A percentile compares a stretch with the other conserved stretches of the same genome.
Conservation (phyloP, 2,888 invertebrate genomes). For the Caradrina kadenii region DNA sequence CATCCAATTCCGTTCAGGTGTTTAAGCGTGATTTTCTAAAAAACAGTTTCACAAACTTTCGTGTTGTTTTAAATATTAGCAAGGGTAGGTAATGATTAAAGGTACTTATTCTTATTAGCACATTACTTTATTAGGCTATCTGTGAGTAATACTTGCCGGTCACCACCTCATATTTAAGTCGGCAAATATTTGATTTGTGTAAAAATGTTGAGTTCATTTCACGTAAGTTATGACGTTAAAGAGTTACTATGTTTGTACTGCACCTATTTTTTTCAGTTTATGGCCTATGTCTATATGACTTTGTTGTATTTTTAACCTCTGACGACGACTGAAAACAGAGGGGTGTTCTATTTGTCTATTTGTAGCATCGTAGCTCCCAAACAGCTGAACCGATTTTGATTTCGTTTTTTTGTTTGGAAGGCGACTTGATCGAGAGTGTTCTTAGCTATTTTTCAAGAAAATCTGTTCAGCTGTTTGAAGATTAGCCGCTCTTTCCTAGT, state of each 20-base stretch:
- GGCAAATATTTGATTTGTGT: background rate
- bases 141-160: background rate
- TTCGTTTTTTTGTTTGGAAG: too few relatives aligned
- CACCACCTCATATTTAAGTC: background rate
- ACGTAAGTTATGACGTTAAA: background rate
- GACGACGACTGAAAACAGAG: too few relatives aligned
- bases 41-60: too few relatives aligned
- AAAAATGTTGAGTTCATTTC: conserved; percentile 1
- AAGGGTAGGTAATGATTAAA: background rate
- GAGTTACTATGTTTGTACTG: conserved; percentile 18
- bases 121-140: background rate
- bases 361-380: background rate
- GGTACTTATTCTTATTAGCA: background rate
- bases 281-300: background rate
- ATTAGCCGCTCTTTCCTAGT: too few relatives aligned
- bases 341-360: too few relatives aligned
- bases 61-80: background rate
- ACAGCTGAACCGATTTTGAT: too few relatives aligned
- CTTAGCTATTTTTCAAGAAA: too few relatives aligned
- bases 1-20: too few relatives aligned
- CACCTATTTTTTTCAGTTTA: background rate
- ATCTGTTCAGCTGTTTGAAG: too few relatives aligned
- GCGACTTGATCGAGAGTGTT: too few relatives aligned
- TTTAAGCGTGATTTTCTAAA: too few relatives aligned
- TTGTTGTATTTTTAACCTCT: background rate